phyloP scores from a whole-genome alignment of 2,113 vertebrate genomes.

The Scophthalmus maximus region DNA sequence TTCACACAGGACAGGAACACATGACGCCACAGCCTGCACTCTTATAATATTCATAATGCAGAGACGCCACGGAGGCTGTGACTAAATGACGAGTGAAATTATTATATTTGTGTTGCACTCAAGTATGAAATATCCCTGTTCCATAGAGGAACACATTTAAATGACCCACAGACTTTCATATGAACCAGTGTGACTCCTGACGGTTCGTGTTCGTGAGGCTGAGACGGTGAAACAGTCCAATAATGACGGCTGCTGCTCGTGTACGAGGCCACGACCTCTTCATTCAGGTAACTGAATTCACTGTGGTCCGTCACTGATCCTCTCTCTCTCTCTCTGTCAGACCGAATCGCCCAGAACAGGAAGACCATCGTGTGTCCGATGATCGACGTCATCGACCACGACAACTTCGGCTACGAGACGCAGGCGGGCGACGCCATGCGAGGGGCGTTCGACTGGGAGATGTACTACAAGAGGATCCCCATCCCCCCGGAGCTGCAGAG shows the following conservation, averaged over 20 bases:
- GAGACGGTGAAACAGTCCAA: too few relatives aligned
- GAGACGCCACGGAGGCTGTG: background rate
- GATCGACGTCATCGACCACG: conserved; percentile 98
- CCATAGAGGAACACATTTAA: too few relatives aligned
- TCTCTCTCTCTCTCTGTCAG: conserved; percentile 73
- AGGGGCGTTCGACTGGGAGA: conserved; percentile 99
- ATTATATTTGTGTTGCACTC: too few relatives aligned
- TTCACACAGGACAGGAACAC: conserved; percentile 13
- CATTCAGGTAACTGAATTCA: too few relatives aligned
- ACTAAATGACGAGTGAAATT: too few relatives aligned
- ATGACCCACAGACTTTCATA: too few relatives aligned
- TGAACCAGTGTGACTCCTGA: too few relatives aligned
- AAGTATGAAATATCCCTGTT: too few relatives aligned
- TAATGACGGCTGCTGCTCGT: too few relatives aligned
- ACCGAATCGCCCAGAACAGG: conserved; percentile 94
- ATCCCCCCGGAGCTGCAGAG: conserved; percentile 93
- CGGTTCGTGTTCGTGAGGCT: too few relatives aligned
- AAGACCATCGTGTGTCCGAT: conserved; percentile 97
- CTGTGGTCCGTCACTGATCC: too few relatives aligned
- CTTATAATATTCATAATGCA: background rate
- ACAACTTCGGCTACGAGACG: conserved; percentile 95
- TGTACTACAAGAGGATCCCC: conserved; percentile 98
- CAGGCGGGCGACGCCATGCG: conserved; percentile 98
- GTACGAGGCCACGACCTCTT: too few relatives aligned
- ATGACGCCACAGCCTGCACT: background rate